Evolutionary conservation across 1,140 invertebrate genomes (phyloP).

Genomic region (Leptinotarsa defecta): DNA sequence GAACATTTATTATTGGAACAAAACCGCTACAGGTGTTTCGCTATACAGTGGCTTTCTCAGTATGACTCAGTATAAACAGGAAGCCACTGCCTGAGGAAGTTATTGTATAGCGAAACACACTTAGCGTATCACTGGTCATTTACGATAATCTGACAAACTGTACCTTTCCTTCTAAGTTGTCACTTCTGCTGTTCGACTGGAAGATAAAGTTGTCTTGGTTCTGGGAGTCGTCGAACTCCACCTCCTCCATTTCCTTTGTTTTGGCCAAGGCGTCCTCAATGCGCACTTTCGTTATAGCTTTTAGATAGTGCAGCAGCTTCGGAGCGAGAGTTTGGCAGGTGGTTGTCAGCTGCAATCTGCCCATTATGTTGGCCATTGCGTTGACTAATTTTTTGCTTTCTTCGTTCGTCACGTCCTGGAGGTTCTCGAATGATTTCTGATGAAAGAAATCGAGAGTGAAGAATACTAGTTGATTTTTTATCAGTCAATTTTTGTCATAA

Average conservation of each 20-base stretch:
- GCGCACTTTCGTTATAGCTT: constrained; percentile 36
- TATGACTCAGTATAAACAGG: too few relatives aligned
- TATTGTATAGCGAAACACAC: too few relatives aligned
- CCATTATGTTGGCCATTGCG: constrained; percentile 43
- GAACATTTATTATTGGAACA: too few relatives aligned
- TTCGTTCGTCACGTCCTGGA: constrained; percentile 2
- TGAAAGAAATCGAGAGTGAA: neutral
- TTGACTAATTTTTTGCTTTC: constrained; percentile 44
- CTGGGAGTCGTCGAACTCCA: constrained; percentile 38
- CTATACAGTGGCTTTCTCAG: too few relatives aligned
- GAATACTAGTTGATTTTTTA: too few relatives aligned
- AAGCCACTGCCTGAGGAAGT: too few relatives aligned
- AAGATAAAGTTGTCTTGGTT: constrained; percentile 42
- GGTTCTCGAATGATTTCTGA: constrained; percentile 3
- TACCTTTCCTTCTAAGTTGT: constrained; percentile 32
- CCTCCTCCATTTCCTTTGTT: constrained; percentile 38
- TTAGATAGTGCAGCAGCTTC: constrained; percentile 36
- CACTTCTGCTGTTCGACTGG: constrained; percentile 30
- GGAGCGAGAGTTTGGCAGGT: constrained; percentile 43
- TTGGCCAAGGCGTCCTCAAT: constrained; percentile 41
- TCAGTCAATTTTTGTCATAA: too few relatives aligned
- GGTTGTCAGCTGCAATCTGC: constrained; percentile 44
- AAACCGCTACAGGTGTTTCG: too few relatives aligned
- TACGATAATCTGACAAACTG: neutral
- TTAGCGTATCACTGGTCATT: too few relatives aligned